Conservation (phyloP, 2,797 vertebrate genomes). For the Pangasius macronema region DNA sequence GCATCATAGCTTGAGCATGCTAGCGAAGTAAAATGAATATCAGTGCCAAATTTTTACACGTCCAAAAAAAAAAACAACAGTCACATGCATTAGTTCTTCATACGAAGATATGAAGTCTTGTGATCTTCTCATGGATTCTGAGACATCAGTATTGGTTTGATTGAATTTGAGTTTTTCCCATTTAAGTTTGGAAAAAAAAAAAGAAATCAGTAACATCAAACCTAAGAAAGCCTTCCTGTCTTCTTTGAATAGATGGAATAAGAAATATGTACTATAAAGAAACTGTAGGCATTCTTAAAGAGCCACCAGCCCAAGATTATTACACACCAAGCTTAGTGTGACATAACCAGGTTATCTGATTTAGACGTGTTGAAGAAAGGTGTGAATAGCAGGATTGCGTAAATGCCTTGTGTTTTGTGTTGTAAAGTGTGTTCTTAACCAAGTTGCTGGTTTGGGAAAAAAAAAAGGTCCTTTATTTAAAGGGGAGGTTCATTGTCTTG, state of each 20-base stretch:
- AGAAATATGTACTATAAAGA: background rate
- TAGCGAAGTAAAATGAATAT: constrained; percentile 58
- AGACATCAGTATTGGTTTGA: constrained; percentile 8
- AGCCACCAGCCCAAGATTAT: background rate
- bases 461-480: constrained; percentile 1
- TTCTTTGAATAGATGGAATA: background rate
- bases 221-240: background rate
- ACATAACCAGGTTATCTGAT: constrained; percentile 6
- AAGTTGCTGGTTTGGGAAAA: background rate
- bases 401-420: constrained; percentile 29
- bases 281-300: background rate
- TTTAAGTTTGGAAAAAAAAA: background rate
- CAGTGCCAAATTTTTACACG: constrained; percentile 75
- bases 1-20: constrained; percentile 50
- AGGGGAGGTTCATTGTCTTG: constrained; percentile 4
- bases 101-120: constrained; percentile 41
- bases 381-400: constrained; percentile 26
- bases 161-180: background rate
- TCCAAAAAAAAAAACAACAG: background rate
- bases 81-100: constrained; percentile 58
- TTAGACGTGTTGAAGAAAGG: background rate
- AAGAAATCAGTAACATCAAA: background rate
- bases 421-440: constrained; percentile 20
- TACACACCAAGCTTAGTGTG: background rate
- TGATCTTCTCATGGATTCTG: background rate